phyloP scores from a whole-genome alignment of 2,888 invertebrate genomes.

The Podabrus alpinus region DNA sequence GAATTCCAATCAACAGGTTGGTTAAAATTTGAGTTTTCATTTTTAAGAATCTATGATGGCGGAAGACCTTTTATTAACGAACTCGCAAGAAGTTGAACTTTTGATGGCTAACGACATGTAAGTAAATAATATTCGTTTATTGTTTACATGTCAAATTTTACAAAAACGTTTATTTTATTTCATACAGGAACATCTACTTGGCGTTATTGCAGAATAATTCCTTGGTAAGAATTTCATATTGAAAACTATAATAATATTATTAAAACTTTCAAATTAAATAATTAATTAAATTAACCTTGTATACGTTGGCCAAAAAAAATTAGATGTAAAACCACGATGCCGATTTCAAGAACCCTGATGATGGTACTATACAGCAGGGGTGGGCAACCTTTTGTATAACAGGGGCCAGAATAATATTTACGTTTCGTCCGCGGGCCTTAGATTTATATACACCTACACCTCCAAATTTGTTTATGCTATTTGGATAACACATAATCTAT shows the following conservation, averaged over 20 bases:
- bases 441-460: no score
- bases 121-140: neutral
- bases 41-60: neutral
- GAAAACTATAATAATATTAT: neutral
- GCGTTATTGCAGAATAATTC: neutral
- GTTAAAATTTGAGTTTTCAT: neutral
- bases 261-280: no score
- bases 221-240: neutral
- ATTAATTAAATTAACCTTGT: no score
- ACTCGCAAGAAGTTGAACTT: neutral
- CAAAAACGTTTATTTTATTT: neutral
- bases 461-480: no score
- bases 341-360: no score
- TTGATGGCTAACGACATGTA: neutral
- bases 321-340: no score
- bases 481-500: no score
- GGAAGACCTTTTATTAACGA: neutral
- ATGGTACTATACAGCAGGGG: no score
- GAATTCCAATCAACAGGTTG: neutral
- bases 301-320: no score
- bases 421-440: no score
- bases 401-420: no score
- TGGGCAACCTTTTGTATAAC: no score
- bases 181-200: neutral
- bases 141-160: neutral